Evolutionary conservation across 2,888 invertebrate species (phyloP).

Genomic region (Notodonta ziczac): DNA sequence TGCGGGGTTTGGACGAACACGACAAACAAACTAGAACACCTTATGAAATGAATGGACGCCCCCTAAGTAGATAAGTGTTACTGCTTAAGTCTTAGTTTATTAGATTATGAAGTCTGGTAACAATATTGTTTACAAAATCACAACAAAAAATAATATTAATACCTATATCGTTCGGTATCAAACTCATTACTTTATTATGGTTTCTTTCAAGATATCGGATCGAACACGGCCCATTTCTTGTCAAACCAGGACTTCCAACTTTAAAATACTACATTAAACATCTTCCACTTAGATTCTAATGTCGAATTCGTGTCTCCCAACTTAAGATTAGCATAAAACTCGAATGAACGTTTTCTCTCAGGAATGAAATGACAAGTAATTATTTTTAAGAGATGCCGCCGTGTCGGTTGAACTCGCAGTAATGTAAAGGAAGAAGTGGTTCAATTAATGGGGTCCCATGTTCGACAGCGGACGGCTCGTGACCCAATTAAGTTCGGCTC

Average conservation of each 20-base stretch:
- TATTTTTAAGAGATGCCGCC: slow-evolving; percentile 61
- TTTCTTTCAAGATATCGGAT: background rate
- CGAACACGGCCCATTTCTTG: background rate
- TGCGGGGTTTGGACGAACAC: no score
- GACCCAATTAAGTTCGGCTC: slow-evolving; percentile 72
- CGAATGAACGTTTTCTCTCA: slow-evolving; percentile 53
- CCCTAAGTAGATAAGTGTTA: background rate
- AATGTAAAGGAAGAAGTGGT: slow-evolving; percentile 67
- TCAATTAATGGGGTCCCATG: slow-evolving; percentile 72
- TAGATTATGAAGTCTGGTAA: no score
- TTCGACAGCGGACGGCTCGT: slow-evolving; percentile 72
- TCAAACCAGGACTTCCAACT: background rate
- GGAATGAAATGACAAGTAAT: slow-evolving; percentile 64
- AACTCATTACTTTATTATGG: no score
- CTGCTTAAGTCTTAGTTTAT: background rate
- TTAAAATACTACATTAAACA: slow-evolving; percentile 18
- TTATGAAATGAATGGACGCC: no score
- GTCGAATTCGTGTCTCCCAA: slow-evolving; percentile 32
- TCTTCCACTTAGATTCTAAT: slow-evolving; percentile 25
- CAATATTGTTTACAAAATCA: no score
- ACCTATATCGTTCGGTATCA: no score
- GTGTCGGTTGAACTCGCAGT: slow-evolving; percentile 53
- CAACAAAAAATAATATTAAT: no score
- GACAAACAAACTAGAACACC: no score
- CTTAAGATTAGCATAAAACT: slow-evolving; percentile 54